A percentile compares a stretch with the other conserved stretches of the same genome.
These are phyloP conservation scores for Pogonocherus hispidulus DNA, from an alignment of 2,888 invertebrate species.

Conservation along the genomic window DNA sequence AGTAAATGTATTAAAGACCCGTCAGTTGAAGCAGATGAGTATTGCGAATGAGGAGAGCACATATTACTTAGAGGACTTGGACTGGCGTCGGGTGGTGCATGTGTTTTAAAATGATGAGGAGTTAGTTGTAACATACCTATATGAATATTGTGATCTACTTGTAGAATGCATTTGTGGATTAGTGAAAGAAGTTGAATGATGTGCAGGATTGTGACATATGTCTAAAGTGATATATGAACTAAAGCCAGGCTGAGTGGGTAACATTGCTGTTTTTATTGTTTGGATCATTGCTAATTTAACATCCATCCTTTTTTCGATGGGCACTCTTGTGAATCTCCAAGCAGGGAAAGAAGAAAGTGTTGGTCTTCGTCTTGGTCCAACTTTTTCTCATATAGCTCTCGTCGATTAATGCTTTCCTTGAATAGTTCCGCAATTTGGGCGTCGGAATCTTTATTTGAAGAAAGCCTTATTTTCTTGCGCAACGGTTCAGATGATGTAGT, in stretches of 20 bases:
- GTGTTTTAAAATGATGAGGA: conserved; percentile 14
- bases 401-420: conserved; percentile 6
- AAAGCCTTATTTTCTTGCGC: conserved; percentile 11
- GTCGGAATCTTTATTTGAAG: conserved; percentile 9
- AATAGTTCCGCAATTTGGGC: conserved; percentile 17
- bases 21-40: not conserved
- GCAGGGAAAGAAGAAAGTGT: conserved; percentile 17
- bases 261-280: conserved; percentile 15
- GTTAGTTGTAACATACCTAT: conserved; percentile 4
- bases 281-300: conserved; percentile 18
- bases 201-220: conserved; percentile 6
- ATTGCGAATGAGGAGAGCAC: not conserved
- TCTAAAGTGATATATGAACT: conserved; percentile 11
- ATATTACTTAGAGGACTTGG: not conserved
- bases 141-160: conserved; percentile 12
- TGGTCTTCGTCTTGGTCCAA: conserved; percentile 19
- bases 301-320: conserved; percentile 14
- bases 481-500: conserved; percentile 9
- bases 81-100: conserved; percentile 2
- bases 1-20: not conserved
- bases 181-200: conserved; percentile 16
- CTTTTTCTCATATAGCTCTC: conserved; percentile 8
- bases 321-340: conserved; percentile 14
- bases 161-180: conserved; percentile 11
- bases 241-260: conserved; percentile 12